A percentile compares a stretch with the other conserved stretches of the same genome.
Evolutionary conservation across 2,888 invertebrate species (phyloP).

Genomic region (Spicauda simplicius): DNA sequence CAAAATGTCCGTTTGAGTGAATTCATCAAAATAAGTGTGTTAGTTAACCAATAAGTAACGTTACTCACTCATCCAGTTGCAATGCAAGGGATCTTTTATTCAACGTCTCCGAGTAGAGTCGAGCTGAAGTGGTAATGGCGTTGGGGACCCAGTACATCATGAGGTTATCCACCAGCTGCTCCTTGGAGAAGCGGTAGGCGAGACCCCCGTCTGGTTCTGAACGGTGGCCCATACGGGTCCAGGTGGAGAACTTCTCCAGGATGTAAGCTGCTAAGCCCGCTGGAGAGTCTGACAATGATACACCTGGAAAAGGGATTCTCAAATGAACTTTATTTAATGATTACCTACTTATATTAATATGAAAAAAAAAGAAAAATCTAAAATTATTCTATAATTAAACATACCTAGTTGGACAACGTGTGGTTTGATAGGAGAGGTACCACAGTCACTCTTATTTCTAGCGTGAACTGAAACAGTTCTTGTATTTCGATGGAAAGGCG

Average conservation of each 20-base stretch:
- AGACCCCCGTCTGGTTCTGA: conserved; percentile 87
- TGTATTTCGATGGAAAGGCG: too few species aligned
- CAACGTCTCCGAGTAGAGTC: conserved; percentile 86
- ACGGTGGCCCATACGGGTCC: conserved; percentile 85
- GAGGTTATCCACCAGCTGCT: conserved; percentile 79
- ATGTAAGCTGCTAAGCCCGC: conserved; percentile 95
- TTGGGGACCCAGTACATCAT: conserved; percentile 84
- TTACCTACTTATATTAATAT: too few species aligned
- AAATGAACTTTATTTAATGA: too few species aligned
- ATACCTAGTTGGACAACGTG: too few species aligned
- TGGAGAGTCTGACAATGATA: conserved; percentile 90
- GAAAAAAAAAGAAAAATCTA: too few species aligned
- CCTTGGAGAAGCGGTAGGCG: conserved; percentile 66
- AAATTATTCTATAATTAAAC: too few species aligned
- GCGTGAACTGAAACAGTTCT: too few species aligned
- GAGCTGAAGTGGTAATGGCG: conserved; percentile 73
- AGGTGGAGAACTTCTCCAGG: conserved; percentile 93
- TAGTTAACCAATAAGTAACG: too few species aligned
- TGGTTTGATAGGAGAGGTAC: too few species aligned
- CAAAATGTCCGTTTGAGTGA: too few species aligned
- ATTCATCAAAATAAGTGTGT: too few species aligned
- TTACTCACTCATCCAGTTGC: conserved; percentile 50
- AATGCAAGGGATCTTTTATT: conserved; percentile 46
- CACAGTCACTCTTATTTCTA: too few species aligned
- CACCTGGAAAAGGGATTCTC: conserved; percentile 84